A percentile compares a stretch with the other conserved stretches of the same genome.
Conservation (phyloP, 2,113 vertebrate species). For the Hypanus sabinus region DNA sequence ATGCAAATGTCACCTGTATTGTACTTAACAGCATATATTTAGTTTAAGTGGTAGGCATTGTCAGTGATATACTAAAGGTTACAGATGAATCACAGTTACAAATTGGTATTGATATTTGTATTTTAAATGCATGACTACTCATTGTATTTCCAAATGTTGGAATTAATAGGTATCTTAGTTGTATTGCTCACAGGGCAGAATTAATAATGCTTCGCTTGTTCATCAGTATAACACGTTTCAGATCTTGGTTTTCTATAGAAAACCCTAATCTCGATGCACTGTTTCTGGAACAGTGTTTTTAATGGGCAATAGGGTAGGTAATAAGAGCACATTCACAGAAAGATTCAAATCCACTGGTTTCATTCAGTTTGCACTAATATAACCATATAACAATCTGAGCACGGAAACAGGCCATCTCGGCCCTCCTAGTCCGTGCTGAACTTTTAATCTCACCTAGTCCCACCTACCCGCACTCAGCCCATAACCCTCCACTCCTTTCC, state of each 20-base stretch:
- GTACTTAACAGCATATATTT: no score
- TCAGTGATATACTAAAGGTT: not conserved
- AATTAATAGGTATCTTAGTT: not conserved
- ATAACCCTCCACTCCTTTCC: no score
- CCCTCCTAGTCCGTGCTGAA: no score
- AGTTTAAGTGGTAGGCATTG: no score
- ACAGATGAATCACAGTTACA: slow-evolving; percentile 8
- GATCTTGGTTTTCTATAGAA: not conserved
- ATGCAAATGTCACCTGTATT: no score
- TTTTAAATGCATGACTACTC: slow-evolving; percentile 33
- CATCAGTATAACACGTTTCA: not conserved
- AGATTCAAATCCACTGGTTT: not conserved
- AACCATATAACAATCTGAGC: no score
- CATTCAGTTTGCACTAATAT: not conserved
- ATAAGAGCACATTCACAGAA: not conserved
- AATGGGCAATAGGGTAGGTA: not conserved
- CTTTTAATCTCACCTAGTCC: no score
- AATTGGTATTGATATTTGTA: not conserved
- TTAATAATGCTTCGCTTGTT: not conserved
- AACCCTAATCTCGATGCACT: not conserved
- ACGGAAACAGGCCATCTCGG: no score
- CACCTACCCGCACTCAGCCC: no score
- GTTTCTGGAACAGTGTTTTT: not conserved
- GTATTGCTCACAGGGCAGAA: not conserved
- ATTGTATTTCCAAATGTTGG: not conserved